Percentiles rank a stretch among this genome's conserved stretches.
These are phyloP conservation scores for Acyrthosiphon pisum DNA, from an alignment of 1,140 invertebrate genomes.

Conservation along the genomic window DNA sequence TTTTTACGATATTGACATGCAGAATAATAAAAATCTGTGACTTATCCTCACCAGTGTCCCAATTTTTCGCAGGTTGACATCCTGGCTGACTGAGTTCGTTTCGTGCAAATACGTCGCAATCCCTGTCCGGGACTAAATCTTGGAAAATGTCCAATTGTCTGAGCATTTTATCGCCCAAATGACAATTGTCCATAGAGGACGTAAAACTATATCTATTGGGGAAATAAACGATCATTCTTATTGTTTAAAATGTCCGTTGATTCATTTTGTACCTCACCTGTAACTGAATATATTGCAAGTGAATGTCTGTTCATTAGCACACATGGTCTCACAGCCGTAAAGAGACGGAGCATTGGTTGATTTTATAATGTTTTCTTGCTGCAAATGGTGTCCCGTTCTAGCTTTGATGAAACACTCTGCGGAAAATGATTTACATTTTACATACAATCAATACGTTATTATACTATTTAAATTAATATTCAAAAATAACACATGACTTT, in stretches of 20 bases:
- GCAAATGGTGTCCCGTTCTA: constrained; percentile 75
- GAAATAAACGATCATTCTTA: not conserved
- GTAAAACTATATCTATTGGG: constrained; percentile 63
- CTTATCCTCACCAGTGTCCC: constrained; percentile 63
- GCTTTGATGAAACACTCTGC: constrained; percentile 77
- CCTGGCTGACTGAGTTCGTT: constrained; percentile 63
- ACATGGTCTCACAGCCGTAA: constrained; percentile 77
- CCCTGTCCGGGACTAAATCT: constrained; percentile 76
- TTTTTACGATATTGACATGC: not conserved
- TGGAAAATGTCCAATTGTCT: constrained; percentile 74
- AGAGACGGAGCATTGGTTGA: constrained; percentile 71
- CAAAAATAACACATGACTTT: not conserved
- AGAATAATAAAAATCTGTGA: not conserved
- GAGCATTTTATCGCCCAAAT: constrained; percentile 73
- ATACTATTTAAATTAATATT: not conserved
- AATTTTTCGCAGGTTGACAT: constrained; percentile 60
- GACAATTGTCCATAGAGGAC: constrained; percentile 73
- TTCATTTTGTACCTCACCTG: constrained; percentile 65
- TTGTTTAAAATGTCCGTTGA: not conserved
- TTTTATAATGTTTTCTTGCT: constrained; percentile 71
- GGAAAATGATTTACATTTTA: constrained; percentile 59
- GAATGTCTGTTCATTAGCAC: constrained; percentile 74
- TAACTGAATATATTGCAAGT: constrained; percentile 78
- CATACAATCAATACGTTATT: not conserved
- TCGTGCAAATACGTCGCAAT: constrained; percentile 80